Base-by-base conservation (phyloP, 2,888 invertebrate genomes). In the Campoletis raptor region DNA sequence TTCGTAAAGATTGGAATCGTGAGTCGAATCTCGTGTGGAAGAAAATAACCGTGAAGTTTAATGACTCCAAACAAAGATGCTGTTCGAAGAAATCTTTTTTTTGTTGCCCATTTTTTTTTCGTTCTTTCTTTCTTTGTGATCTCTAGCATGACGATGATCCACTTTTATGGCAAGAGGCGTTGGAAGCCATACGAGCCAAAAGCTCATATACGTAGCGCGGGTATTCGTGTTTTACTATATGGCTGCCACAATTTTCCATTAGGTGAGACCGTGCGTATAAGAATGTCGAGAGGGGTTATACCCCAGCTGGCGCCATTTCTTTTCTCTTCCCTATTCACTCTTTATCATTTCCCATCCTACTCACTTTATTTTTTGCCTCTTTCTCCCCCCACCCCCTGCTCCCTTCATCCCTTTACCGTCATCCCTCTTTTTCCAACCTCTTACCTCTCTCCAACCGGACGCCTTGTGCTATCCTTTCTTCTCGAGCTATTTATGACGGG, bases 171-270 rank as follows among this genome's bases (percentile, higher is more conserved):
- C 24, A 37, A 76, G 74, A 61, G 80, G 69, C 80, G 72, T 80
- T 57, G 57, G 52, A 81, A 30, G 57, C 70, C 76, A 66, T 45
- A 88, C 37, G 80, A 61, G 73, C 52, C 36, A 52, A 48, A 54
- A 73, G 66, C 73, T 77, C 74, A 81, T 69, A 76, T 86, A 89
- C 85, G 86, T 83, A 61, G 85, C 61, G 85, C 61, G 74, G 69
- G 70, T 85, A 84, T 81, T 77, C 85, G 85, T 81, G 79, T 85
- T 87, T 88, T 85, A 81, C 86, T 81, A 78, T 88, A 83, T 84
- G 85, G 81, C 87, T 69, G 42, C 84, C 90, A 92, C 93, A 93
- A 92, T 92, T 93, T 81, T 90, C 91, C 92, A 93, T 93, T 93
- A 92, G 91, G 91, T 87, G 90, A 90, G 84, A 81, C 85, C 81